Evolutionary conservation across 1,140 invertebrate species (phyloP).

Genomic region (Orchesella cincta): DNA sequence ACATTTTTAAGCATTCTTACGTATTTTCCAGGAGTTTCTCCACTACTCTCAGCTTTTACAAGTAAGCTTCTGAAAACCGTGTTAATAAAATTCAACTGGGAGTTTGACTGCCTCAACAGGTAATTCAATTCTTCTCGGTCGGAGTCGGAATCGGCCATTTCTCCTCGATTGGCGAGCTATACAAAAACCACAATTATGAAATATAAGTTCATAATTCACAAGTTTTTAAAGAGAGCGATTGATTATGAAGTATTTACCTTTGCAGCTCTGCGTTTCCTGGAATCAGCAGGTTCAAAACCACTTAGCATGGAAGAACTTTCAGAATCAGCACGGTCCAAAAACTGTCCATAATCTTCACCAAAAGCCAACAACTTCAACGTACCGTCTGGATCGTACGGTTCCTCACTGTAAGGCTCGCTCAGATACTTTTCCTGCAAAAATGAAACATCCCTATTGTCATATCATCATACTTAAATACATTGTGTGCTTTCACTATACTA

Average conservation of each 20-base stretch:
- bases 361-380: conserved; percentile 79
- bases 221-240: background rate
- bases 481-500: no score
- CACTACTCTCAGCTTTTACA: conserved; percentile 49
- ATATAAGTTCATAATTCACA: background rate
- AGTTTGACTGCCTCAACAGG: conserved; percentile 61
- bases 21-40: conserved; percentile 43
- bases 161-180: conserved; percentile 45
- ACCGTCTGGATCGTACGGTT: conserved; percentile 78
- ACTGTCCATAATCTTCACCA: conserved; percentile 86
- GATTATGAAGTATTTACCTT: conserved; percentile 29
- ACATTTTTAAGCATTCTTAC: conserved; percentile 32
- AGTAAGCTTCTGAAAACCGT: conserved; percentile 60
- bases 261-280: conserved; percentile 47
- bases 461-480: no score
- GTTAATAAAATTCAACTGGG: conserved; percentile 62
- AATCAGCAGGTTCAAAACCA: conserved; percentile 45
- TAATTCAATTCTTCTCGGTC: conserved; percentile 66
- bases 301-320: conserved; percentile 48
- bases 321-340: conserved; percentile 64
- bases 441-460: conserved; percentile 41
- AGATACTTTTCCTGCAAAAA: conserved; percentile 79
- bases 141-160: conserved; percentile 65
- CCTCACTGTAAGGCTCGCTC: conserved; percentile 85
- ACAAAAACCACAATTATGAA: conserved; percentile 11